Base-by-base conservation (phyloP, 2,888 invertebrate genomes). In the Monopis laevigella region DNA sequence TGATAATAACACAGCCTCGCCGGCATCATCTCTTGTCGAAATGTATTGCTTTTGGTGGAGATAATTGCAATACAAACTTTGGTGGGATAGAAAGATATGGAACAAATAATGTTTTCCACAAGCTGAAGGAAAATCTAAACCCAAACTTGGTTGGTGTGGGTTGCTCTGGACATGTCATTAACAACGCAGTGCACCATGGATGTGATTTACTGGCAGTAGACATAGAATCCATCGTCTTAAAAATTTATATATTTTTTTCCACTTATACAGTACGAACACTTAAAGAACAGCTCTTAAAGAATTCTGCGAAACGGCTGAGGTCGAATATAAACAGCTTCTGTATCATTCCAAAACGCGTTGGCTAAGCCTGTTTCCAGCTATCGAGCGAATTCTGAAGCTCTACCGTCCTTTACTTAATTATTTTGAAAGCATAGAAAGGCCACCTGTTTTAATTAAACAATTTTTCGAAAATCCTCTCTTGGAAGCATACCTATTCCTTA, bases 161-260 rank as follows among this genome's bases (percentile, higher is more conserved):
- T 18, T 52, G 51, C 21, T 44, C 45, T 34, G 49, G 45, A 11
- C 51, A 52, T 41, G 43, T 52, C 35, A 21, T 53, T 21, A 45
- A 51, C 30, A 53, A 52, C 34, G 35, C 44, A 18, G 40, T 45
- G 17, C 46, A 49, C 24, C 41, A 46, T 26, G 49, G 47, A 36
- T 38, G 41, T 21, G 47, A 50, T 41, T 45, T 41, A 17, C 44
- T 48, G 18, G 41, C 45, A 34, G 44, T 54, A 18, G 50, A 51
- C 24, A 32, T 50, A n/a, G 51, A 55, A 42, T 34, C 45, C 12
- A 40, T 50, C 17, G 43, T 50, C 19, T 14, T 24, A 6, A 24
- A 24, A 10, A 24, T 24, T 24, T 24, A 24, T 10, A 24, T 7
- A 24, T 24, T 7, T 24, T 24, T 24, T 24, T 24, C 24, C 6